These are phyloP conservation scores for Corythornis vintsioides DNA, from an alignment of 2,113 vertebrate genomes.

Conservation along the genomic window DNA sequence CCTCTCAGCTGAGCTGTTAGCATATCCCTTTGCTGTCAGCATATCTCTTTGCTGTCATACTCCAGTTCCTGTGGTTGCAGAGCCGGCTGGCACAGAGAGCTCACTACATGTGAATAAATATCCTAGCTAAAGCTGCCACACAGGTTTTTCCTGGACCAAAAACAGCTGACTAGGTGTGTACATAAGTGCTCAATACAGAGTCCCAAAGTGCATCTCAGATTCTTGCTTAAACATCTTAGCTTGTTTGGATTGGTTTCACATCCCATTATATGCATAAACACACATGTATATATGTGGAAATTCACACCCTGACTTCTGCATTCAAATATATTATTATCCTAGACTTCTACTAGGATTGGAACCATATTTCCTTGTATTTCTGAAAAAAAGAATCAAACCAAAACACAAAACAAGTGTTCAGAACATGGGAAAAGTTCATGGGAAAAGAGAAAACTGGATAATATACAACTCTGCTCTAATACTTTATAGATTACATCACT, in stretches of 20 bases:
- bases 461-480: constrained; percentile 52
- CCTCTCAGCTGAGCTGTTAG: neutral
- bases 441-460: constrained; percentile 63
- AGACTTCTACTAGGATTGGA: constrained; percentile 1
- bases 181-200: neutral
- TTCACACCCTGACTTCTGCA: neutral
- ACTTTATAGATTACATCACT: constrained; percentile 50
- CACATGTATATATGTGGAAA: neutral
- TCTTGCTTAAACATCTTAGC: neutral
- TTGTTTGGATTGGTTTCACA: neutral
- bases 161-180: neutral
- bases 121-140: neutral
- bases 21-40: neutral
- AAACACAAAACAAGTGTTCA: neutral
- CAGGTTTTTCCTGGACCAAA: neutral
- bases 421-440: constrained; percentile 67
- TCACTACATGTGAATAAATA: neutral
- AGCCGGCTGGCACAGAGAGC: neutral
- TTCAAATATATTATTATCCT: neutral
- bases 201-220: neutral
- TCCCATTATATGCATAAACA: neutral
- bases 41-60: neutral
- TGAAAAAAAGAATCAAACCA: neutral
- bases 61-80: neutral
- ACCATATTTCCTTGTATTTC: neutral